Conservation (phyloP, 2,888 invertebrate genomes). For the Bursaphelenchus okinawaensis region DNA sequence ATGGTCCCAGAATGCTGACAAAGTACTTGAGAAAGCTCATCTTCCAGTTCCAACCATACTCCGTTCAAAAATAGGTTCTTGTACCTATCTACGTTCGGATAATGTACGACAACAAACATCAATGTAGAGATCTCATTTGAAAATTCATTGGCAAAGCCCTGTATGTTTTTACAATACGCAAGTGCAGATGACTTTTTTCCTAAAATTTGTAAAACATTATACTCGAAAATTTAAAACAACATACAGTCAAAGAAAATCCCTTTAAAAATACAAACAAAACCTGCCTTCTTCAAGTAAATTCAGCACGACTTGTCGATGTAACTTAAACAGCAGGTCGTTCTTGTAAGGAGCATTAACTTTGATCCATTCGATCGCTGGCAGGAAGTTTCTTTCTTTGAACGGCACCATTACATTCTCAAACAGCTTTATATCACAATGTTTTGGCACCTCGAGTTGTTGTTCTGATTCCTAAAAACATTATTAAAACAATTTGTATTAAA, state of each 20-base stretch:
- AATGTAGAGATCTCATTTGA: slow-evolving; percentile 20
- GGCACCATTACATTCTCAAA: slow-evolving; percentile 25
- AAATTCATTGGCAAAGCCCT: slow-evolving; percentile 19
- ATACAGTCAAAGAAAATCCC: background rate
- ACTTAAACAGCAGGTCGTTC: slow-evolving; percentile 27
- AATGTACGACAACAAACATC: slow-evolving; percentile 28
- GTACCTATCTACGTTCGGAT: slow-evolving; percentile 24
- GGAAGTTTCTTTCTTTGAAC: slow-evolving; percentile 19
- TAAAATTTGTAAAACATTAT: slow-evolving; percentile 2
- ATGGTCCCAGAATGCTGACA: background rate
- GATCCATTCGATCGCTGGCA: slow-evolving; percentile 33
- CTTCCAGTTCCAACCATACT: slow-evolving; percentile 28
- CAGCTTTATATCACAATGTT: slow-evolving; percentile 25
- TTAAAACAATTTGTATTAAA: background rate
- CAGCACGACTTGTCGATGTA: slow-evolving; percentile 33
- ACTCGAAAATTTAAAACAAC: background rate
- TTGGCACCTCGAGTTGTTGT: slow-evolving; percentile 13
- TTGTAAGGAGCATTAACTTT: slow-evolving; percentile 16
- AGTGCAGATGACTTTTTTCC: slow-evolving; percentile 26
- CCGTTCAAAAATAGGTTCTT: slow-evolving; percentile 28
- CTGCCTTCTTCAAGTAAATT: slow-evolving; percentile 27
- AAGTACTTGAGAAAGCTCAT: slow-evolving; percentile 24
- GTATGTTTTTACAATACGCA: slow-evolving; percentile 23
- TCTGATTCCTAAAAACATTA: slow-evolving; percentile 31
- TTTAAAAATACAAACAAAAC: background rate